Evolutionary conservation across 2,797 vertebrate species (phyloP).

Genomic region (Serranus cabrilla): DNA sequence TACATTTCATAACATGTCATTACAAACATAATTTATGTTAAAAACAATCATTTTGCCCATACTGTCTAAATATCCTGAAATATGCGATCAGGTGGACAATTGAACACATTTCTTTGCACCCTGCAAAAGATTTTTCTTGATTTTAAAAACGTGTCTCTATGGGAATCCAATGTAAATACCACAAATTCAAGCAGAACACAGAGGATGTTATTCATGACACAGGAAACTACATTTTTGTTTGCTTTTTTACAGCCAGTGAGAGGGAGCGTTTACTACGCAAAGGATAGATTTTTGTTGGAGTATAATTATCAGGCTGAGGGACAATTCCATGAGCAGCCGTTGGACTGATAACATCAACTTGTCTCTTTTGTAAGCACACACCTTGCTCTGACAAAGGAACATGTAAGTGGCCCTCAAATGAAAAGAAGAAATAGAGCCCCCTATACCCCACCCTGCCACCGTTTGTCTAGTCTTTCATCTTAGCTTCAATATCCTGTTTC

Average conservation of each 20-base stretch:
- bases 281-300: slow-evolving; percentile 5
- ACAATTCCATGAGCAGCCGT: slow-evolving; percentile 49
- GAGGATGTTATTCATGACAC: background rate
- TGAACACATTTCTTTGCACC: background rate
- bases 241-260: background rate
- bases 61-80: background rate
- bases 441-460: slow-evolving; percentile 39
- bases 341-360: slow-evolving; percentile 64
- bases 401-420: slow-evolving; percentile 62
- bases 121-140: background rate
- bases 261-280: background rate
- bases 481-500: slow-evolving; percentile 71
- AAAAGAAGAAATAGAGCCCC: slow-evolving; percentile 64
- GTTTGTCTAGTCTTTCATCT: slow-evolving; percentile 66
- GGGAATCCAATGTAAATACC: background rate
- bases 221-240: background rate
- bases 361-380: slow-evolving; percentile 61
- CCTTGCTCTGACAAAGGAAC: slow-evolving; percentile 64
- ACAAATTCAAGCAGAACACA: background rate
- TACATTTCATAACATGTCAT: no score
- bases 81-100: background rate
- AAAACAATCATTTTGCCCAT: background rate
- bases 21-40: background rate
- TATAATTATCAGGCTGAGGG: slow-evolving; percentile 12
- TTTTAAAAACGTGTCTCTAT: background rate